Base-by-base conservation (phyloP, 2,888 invertebrate genomes). In the Plebejus argus region DNA sequence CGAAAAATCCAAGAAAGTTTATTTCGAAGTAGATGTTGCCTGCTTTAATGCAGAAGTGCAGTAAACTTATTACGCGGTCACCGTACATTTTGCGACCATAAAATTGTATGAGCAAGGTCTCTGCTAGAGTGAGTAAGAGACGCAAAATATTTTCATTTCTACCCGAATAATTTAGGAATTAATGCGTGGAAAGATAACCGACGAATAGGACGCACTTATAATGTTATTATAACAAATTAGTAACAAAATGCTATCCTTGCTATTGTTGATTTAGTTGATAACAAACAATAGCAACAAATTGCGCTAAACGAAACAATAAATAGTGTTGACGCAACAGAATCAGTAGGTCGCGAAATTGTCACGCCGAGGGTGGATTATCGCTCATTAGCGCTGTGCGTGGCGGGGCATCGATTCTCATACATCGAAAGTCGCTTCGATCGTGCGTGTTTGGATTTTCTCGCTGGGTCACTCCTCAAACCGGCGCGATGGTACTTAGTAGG, bases 361-460 rank as follows among this genome's bases (percentile, higher is more conserved):
- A 78, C 58, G 79, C 61, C 28, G 77, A 75, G 82, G 82, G 81
- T 75, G 90, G 92, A 92, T 92, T 92, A 92, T 89, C 87, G 88
- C 88, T 91, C 89, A 92, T 92, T 92, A 92, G 89, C 85, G 61
- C 82, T 86, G 89, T 88, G 90, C 90, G 89, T 88, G 83, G 81
- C 79, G 77, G 61, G 77, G 53, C 0, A 18, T 18, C 18, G 18
- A 53, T 18, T 53, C 53, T 53, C 53, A 18, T 18, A 18, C 0
- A 53, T 15, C 12, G 18, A 53, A 53, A 53, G 53, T 18, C 53
- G 18, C 53, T 53, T 53, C 53, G 53, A 53, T 53, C 18, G 18
- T 53, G 18, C 1, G 18, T 15, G 49, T 18, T 53, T 53, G 53
- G 18, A 0, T 18, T 53, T 18, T 18, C 12, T 53, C 5, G 53